Evolutionary conservation across 2,113 vertebrate genomes (phyloP).

Genomic region (Crotophaga sulcirostris): DNA sequence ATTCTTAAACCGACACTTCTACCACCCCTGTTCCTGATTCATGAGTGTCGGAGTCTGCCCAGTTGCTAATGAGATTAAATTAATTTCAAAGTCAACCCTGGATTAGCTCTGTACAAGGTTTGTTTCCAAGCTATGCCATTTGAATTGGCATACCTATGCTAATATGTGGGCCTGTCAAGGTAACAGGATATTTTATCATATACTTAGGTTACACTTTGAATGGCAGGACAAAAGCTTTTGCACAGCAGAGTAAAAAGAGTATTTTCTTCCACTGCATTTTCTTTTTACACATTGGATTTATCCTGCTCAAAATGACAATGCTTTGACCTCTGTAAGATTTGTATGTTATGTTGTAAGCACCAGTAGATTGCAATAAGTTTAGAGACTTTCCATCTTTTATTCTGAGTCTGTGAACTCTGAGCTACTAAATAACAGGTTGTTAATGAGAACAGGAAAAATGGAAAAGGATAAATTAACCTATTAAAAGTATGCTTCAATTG

Average conservation of each 20-base stretch:
- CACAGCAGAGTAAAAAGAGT: neutral
- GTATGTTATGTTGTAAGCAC: neutral
- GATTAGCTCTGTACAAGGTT: neutral
- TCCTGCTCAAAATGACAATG: neutral
- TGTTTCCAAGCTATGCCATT: neutral
- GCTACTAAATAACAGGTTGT: neutral
- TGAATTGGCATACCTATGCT: neutral
- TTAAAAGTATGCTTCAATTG: neutral
- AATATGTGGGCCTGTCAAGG: fast-evolving
- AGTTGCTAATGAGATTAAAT: neutral
- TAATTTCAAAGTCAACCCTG: neutral
- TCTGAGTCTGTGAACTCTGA: neutral
- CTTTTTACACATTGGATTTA: neutral
- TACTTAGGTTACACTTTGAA: neutral
- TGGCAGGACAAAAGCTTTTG: neutral
- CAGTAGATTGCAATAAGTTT: neutral
- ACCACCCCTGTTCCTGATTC: neutral
- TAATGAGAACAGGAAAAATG: neutral
- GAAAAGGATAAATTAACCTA: neutral
- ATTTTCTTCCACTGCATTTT: neutral
- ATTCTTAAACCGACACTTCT: neutral
- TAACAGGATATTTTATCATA: neutral
- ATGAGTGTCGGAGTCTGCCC: neutral
- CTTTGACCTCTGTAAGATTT: neutral
- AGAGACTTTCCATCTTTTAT: neutral